phyloP scores from a whole-genome alignment of 2,888 invertebrate genomes.

The Cheiracanthium punctorium region DNA sequence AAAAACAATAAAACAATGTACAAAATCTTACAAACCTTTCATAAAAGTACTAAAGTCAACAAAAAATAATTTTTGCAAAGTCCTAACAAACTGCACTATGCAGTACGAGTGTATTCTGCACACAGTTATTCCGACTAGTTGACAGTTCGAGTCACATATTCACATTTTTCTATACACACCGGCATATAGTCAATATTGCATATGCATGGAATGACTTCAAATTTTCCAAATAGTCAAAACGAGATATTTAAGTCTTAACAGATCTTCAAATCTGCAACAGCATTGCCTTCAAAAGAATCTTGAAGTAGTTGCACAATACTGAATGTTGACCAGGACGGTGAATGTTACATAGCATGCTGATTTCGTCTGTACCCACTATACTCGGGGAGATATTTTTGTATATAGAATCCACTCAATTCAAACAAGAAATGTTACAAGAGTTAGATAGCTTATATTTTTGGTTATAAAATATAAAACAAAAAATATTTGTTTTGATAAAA shows the following conservation, averaged over 20 bases:
- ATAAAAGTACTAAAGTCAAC: too few relatives aligned
- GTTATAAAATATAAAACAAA: too few relatives aligned
- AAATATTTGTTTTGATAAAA: too few relatives aligned
- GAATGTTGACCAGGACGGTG: neutral
- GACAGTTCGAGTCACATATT: neutral
- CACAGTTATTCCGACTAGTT: neutral
- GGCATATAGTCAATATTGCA: neutral
- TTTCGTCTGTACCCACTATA: constrained; percentile 13
- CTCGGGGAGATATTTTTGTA: neutral
- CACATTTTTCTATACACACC: neutral
- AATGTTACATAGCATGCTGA: neutral
- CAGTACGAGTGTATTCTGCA: neutral
- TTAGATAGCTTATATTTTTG: too few relatives aligned
- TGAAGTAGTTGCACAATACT: neutral
- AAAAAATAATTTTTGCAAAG: too few relatives aligned
- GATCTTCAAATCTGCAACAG: neutral
- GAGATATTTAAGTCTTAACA: neutral
- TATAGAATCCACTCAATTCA: neutral
- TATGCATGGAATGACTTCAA: neutral
- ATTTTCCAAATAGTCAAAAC: neutral
- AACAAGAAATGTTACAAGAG: too few relatives aligned
- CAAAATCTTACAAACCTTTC: too few relatives aligned
- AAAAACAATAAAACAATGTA: too few relatives aligned
- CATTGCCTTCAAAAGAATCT: neutral
- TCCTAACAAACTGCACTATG: neutral